A percentile compares a stretch with the other conserved stretches of the same genome.
Evolutionary conservation across 2,888 invertebrate genomes (phyloP).

Genomic region (Zaprionus obscuricornis): DNA sequence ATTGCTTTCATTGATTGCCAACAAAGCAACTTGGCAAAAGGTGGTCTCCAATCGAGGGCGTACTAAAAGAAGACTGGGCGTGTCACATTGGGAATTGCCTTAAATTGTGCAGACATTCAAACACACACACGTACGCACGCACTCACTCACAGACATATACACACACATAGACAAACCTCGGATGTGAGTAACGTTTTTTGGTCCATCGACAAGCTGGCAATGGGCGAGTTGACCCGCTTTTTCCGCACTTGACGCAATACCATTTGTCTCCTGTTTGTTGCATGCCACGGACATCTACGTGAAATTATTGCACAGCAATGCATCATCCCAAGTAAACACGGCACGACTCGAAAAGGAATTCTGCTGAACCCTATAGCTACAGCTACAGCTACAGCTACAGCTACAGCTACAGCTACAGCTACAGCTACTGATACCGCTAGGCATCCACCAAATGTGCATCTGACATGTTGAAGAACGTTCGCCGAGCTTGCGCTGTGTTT

Average conservation of each 20-base stretch:
- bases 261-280: constrained; percentile 36
- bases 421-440: too few species aligned
- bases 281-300: constrained; percentile 69
- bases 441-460: constrained; percentile 40
- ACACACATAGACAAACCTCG: constrained; percentile 20
- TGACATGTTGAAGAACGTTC: constrained; percentile 56
- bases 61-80: background rate
- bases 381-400: background rate
- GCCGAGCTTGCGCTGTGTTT: too few species aligned
- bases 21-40: constrained; percentile 47
- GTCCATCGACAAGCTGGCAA: constrained; percentile 22
- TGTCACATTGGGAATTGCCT: constrained; percentile 39
- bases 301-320: constrained; percentile 73
- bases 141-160: too few species aligned
- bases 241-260: constrained; percentile 15
- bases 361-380: background rate
- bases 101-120: constrained; percentile 40
- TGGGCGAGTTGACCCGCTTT: constrained; percentile 38
- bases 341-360: too few species aligned
- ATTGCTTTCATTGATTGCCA: constrained; percentile 74
- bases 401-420: constrained; percentile 11
- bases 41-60: constrained; percentile 21
- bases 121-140: constrained; percentile 6
- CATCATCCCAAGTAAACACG: constrained; percentile 70
- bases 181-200: constrained; percentile 58